These are phyloP conservation scores for Pollimyrus isidori DNA, from an alignment of 2,113 vertebrate genomes.

Conservation along the genomic window DNA sequence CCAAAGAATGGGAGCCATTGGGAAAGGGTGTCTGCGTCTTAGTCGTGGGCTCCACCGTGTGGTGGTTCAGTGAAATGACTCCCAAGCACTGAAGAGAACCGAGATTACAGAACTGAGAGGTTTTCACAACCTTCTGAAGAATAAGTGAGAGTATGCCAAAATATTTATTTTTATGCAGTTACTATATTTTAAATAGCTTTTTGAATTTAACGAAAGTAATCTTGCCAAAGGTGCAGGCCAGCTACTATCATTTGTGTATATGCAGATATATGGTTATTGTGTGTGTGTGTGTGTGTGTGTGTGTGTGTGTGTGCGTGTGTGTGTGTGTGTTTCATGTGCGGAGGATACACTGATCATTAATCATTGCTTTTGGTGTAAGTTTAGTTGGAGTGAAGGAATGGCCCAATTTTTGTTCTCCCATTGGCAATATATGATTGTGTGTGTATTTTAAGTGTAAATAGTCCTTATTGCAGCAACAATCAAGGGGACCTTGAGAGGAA, in stretches of 20 bases:
- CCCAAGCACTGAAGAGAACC: constrained; percentile 62
- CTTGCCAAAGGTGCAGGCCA: constrained; percentile 90
- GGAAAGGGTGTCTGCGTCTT: background rate
- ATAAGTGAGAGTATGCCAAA: constrained; percentile 80
- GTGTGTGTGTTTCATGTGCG: background rate
- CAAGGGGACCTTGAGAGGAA: constrained; percentile 40
- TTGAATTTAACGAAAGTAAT: constrained; percentile 91
- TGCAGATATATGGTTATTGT: background rate
- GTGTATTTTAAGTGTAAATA: constrained; percentile 57
- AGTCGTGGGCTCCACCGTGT: background rate
- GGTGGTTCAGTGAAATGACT: constrained; percentile 1
- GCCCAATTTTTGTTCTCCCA: constrained; percentile 37
- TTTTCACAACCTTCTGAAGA: constrained; percentile 46
- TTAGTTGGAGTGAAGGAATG: constrained; percentile 54
- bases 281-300: background rate
- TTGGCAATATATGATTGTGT: constrained; percentile 45
- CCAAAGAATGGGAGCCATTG: background rate
- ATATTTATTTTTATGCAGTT: constrained; percentile 99
- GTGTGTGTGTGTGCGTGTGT: background rate
- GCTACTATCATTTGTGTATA: background rate
- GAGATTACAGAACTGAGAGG: constrained; percentile 63
- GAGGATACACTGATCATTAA: background rate
- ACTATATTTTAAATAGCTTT: constrained; percentile 99
- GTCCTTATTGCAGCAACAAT: constrained; percentile 61
- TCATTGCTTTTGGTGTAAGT: constrained; percentile 53